Conservation (phyloP, 2,888 invertebrate species). For the Nomada goodeniana region DNA sequence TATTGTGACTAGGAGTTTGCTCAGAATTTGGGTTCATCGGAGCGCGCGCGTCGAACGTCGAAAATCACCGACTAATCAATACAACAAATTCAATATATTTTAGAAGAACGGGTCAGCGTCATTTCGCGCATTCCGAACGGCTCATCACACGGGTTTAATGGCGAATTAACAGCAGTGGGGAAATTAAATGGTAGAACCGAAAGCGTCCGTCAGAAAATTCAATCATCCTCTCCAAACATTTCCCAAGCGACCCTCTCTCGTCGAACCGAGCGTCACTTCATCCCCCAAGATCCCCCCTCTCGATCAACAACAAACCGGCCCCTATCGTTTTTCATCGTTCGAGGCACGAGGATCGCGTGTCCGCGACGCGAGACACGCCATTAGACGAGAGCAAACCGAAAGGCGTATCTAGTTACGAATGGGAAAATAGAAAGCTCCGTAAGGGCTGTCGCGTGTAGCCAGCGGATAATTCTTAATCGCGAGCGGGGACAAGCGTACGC, state of each 20-base stretch:
- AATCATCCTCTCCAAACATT: slow-evolving; percentile 28
- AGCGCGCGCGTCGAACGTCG: too few species aligned
- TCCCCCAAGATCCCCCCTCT: not conserved
- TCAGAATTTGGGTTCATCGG: not conserved
- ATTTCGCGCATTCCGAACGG: too few species aligned
- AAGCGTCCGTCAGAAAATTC: slow-evolving; percentile 1
- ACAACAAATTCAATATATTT: too few species aligned
- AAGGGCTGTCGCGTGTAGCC: not conserved
- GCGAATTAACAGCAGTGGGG: too few species aligned
- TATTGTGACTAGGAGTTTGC: not conserved
- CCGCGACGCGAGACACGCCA: slow-evolving; percentile 48
- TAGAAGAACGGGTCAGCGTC: too few species aligned
- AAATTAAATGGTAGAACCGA: not conserved
- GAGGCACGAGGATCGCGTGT: slow-evolving; percentile 17
- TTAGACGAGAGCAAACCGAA: slow-evolving; percentile 48
- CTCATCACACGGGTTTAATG: too few species aligned
- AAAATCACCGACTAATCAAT: too few species aligned
- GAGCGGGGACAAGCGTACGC: not conserved
- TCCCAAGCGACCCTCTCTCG: not conserved
- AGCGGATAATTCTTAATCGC: slow-evolving; percentile 17
- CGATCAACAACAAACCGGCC: slow-evolving; percentile 13
- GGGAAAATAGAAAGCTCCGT: slow-evolving; percentile 22
- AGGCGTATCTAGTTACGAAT: slow-evolving; percentile 23
- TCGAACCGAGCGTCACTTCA: not conserved
- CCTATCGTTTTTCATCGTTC: slow-evolving; percentile 46